Evolutionary conservation across 2,113 vertebrate species (phyloP), one percentile per base, ranked within the genome.

Genomic region (Lepus americanus): DNA sequence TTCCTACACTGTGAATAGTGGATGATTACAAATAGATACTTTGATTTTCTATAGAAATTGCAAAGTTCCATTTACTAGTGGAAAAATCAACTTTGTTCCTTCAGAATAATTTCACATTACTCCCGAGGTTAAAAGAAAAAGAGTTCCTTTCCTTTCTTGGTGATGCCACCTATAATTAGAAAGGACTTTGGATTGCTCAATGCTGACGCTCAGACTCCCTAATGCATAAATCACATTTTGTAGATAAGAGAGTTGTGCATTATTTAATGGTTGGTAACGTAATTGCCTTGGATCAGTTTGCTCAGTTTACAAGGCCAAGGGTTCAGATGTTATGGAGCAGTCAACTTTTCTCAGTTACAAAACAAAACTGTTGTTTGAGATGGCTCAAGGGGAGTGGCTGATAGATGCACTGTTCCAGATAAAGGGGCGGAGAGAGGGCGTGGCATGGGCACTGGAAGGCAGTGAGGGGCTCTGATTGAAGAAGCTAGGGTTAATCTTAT

Each of bases 21-120:
- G 27, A 59, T 93, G 78, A 96, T 96, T 96, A 66, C 70, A 92
- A 91, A 93, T 83, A 96, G 64, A 70, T 74, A 72, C n/a, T 96
- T 90, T 44, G 70, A 93, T 91, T 95, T 96, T 82, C 69, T 82
- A 72, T 69, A 91, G 79, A 96, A 97, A 82, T 95, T 86, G 11
- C 29, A 96, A 92, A 89, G 53, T 31, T 93, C 31, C 51, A 33
- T 88, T 92, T 94, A 39, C 63, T 94, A 53, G 12, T n/a, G 39
- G 69, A 2, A 70, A 82, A 92, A 82, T 87, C 63, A 91, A 91
- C 39, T 77, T 83, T 73, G 33, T 76, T 94, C 49, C 36, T 82
- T 88, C 29, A 83, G 83, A 93, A 89, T 76, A 74, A 93, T 88
- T 89, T 95, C 36, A 51, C 33, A 76, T 90, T 95, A 94, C 70